Conservation (phyloP, 2,888 invertebrate species). For the Sisyra nigra region DNA sequence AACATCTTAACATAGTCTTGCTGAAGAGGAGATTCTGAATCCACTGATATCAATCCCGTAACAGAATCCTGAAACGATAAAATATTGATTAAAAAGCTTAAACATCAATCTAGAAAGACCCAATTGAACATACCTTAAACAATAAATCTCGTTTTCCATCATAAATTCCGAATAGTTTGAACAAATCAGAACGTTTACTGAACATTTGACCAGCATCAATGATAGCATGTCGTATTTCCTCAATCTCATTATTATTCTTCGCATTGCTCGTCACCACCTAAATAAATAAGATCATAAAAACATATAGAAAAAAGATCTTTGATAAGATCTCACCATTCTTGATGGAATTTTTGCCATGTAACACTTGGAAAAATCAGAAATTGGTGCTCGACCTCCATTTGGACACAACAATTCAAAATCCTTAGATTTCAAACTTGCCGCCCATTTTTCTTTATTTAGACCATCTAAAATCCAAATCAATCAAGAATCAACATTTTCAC, state of each 20-base stretch:
- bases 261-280: conserved; percentile 27
- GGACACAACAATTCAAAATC: conserved; percentile 48
- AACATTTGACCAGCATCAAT: conserved; percentile 38
- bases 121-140: conserved; percentile 27
- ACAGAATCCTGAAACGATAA: conserved; percentile 25
- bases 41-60: conserved; percentile 25
- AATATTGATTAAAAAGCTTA: background rate
- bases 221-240: conserved; percentile 46
- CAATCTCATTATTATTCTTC: conserved; percentile 23
- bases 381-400: conserved; percentile 36
- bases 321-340: conserved; percentile 23
- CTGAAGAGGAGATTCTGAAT: conserved; percentile 18
- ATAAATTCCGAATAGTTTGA: conserved; percentile 48
- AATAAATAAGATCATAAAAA: conserved; percentile 4
- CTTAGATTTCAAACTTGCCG: conserved; percentile 26
- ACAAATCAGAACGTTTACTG: conserved; percentile 36
- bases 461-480: conserved; percentile 29
- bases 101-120: background rate
- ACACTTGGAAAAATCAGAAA: conserved; percentile 38
- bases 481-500: background rate
- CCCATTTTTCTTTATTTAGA: conserved; percentile 36
- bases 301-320: background rate
- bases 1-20: conserved; percentile 17
- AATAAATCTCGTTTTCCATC: conserved; percentile 31
- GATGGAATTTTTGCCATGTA: conserved; percentile 47